Evolutionary conservation across 2,888 invertebrate species (phyloP), one percentile per base, ranked within the genome.

Genomic region (Lithophane leautieri): DNA sequence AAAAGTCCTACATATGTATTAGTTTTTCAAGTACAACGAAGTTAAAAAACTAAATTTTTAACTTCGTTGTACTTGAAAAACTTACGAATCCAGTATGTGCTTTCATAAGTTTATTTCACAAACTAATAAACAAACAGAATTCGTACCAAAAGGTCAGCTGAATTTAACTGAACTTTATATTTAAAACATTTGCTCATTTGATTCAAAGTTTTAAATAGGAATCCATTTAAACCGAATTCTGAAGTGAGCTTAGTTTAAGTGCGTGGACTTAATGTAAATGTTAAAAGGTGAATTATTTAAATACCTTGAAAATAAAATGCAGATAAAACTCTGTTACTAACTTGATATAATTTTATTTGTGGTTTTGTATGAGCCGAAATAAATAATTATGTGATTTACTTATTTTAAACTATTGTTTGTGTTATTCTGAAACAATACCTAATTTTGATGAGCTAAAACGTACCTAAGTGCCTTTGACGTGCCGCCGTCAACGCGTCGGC

Each of bases 181-280:
- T 22, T 73, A 63, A 70, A 80, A 80, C 71, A 84, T 81, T 86
- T 72, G 56, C 75, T 70, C 72, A 76, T 83, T 86, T 73, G 50
- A 73, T 73, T 84, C 56, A 65, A 83, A 80, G 67, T 77, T 86
- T 71, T 28, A 77, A 77, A 75, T 79, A 52, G 66, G 50, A 62
- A 78, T 78, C 63, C 73, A 28, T 78, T 76, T 78, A 65, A 81
- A 65, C 58, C 58, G 12, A 70, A 84, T 76, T 78, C 47, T 70
- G 54, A 71, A 69, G 60, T 25, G 14, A 73, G 77, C 50, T 84
- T 70, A 69, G 69, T 73, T 69, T 28, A 47, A 68, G 34, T 74
- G 14, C 54, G 34, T 62, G 62, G 54, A 72, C 47, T 72, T 75
- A 70, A 67, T 66, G 44, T 70, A 25, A 66, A 83, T 34, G 40